Conservation (phyloP, 2,113 vertebrate genomes). For the Oncorhynchus clarkii region DNA sequence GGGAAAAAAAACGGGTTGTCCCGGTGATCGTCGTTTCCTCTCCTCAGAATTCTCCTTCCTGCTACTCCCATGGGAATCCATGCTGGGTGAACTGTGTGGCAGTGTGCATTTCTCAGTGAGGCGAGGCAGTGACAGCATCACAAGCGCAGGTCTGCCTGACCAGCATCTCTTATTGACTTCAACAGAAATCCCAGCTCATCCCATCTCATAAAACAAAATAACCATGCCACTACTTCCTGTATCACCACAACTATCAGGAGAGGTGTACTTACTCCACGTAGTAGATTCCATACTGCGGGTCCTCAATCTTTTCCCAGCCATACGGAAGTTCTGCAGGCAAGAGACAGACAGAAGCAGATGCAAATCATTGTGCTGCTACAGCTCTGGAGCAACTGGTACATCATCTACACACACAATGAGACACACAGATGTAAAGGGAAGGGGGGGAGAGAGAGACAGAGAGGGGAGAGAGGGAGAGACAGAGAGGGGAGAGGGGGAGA, state of each 20-base stretch:
- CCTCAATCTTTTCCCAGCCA: constrained; percentile 98
- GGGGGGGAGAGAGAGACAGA: neutral
- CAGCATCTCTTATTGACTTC: no score
- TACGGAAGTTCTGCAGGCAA: constrained; percentile 89
- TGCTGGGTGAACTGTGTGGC: neutral
- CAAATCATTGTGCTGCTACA: neutral
- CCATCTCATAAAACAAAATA: no score
- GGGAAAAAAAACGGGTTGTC: constrained; percentile 30
- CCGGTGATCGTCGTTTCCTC: constrained; percentile 32
- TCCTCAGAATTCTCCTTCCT: constrained; percentile 5
- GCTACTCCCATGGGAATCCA: neutral
- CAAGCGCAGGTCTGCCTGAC: no score
- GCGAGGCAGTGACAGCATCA: neutral
- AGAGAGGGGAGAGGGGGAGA: no score
- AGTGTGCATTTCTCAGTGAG: neutral
- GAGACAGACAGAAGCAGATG: neutral
- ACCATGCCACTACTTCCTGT: neutral
- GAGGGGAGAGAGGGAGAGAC: no score
- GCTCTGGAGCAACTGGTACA: neutral
- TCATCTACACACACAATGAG: neutral
- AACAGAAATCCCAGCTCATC: no score
- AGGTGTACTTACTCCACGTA: constrained; percentile 91
- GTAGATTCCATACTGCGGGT: constrained; percentile 94
- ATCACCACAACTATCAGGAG: neutral
- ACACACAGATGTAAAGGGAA: neutral